These are phyloP conservation scores for Notodonta dromedarius DNA, from an alignment of 2,888 invertebrate species.

Conservation along the genomic window DNA sequence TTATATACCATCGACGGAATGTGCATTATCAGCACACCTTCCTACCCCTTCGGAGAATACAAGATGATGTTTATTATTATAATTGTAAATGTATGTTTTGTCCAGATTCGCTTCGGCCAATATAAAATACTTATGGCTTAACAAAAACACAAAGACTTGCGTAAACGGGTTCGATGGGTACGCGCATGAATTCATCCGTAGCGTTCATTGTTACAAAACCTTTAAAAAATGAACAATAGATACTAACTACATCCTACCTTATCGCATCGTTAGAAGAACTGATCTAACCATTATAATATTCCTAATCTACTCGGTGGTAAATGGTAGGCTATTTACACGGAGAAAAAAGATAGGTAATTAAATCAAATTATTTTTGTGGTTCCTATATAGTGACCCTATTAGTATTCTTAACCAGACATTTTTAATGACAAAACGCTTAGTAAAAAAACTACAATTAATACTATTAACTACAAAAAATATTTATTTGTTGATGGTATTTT, in stretches of 20 bases:
- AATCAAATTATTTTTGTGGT: too few relatives aligned
- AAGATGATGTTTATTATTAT: too few relatives aligned
- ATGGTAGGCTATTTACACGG: not conserved
- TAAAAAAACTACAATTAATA: too few relatives aligned
- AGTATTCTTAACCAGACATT: too few relatives aligned
- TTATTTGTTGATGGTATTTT: too few relatives aligned
- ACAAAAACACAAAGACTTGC: slow-evolving; percentile 27
- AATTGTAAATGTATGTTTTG: not conserved
- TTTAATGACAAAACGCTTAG: too few relatives aligned
- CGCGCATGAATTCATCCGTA: slow-evolving; percentile 46
- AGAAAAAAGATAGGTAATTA: too few relatives aligned
- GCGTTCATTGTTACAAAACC: slow-evolving; percentile 53
- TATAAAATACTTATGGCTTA: slow-evolving; percentile 12
- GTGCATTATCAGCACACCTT: too few relatives aligned
- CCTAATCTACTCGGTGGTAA: not conserved
- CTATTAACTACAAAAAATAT: too few relatives aligned
- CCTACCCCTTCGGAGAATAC: too few relatives aligned
- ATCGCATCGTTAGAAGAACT: slow-evolving; percentile 38
- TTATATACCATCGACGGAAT: too few relatives aligned
- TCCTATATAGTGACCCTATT: too few relatives aligned
- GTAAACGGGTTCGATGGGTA: slow-evolving; percentile 35
- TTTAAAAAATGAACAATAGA: slow-evolving; percentile 58
- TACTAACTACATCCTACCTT: slow-evolving; percentile 44
- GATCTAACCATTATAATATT: slow-evolving; percentile 33
- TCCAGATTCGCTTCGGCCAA: not conserved